These are phyloP conservation scores for Chaetodon auriga DNA, from an alignment of 2,113 vertebrate species.

Conservation along the genomic window DNA sequence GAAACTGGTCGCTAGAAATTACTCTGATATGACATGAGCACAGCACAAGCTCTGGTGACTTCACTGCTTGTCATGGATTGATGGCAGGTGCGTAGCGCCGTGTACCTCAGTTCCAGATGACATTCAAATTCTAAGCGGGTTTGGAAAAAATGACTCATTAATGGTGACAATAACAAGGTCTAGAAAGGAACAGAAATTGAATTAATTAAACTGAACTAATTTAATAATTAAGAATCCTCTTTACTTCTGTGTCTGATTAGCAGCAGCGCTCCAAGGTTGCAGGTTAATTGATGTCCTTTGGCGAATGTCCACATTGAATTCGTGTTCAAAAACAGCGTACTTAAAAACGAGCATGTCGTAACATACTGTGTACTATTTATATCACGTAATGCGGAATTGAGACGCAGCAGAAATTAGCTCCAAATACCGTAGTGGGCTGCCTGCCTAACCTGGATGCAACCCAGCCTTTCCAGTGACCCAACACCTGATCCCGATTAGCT, in stretches of 20 bases:
- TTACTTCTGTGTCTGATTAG: neutral
- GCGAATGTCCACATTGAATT: neutral
- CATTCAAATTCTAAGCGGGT: neutral
- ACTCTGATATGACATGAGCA: neutral
- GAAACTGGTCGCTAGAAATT: neutral
- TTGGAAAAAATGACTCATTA: neutral
- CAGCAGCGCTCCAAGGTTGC: no score
- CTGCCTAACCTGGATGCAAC: conserved; percentile 14
- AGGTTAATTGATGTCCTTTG: neutral
- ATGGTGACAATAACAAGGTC: neutral
- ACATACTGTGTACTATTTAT: neutral
- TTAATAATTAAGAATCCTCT: neutral
- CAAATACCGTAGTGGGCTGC: neutral
- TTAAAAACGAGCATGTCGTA: neutral
- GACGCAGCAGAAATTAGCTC: neutral
- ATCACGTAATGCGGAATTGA: conserved; percentile 1
- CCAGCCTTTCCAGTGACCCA: conserved; percentile 3
- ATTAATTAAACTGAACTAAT: neutral
- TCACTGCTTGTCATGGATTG: neutral
- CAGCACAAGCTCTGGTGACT: neutral
- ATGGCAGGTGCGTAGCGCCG: neutral
- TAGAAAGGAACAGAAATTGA: neutral
- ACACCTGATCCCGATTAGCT: conserved; percentile 19
- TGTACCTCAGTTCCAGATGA: neutral
- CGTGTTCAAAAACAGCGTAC: neutral